A percentile compares a stretch with the other conserved stretches of the same genome.
phyloP scores from a whole-genome alignment of 2,888 invertebrate genomes.

The Tenthredo distinguenda region DNA sequence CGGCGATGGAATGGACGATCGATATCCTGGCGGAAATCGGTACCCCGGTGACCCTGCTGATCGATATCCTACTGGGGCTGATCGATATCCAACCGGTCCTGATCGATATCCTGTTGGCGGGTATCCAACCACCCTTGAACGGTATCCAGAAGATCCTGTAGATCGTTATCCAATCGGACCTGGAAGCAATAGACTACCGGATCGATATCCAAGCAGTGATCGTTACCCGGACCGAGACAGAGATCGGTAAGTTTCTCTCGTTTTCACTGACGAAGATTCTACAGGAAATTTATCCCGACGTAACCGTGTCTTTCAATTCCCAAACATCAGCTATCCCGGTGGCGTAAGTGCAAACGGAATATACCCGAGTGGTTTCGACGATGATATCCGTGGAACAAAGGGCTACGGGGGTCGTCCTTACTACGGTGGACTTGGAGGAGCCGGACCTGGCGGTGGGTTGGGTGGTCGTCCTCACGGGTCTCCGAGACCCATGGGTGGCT shows the following conservation, averaged over 20 bases:
- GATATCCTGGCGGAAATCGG: conserved; percentile 76
- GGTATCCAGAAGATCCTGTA: conserved; percentile 68
- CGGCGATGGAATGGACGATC: conserved; percentile 71
- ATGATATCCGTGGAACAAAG: conserved; percentile 70
- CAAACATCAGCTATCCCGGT: conserved; percentile 30
- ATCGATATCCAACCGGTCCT: conserved; percentile 73
- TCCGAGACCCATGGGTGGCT: conserved; percentile 63
- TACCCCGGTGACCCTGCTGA: conserved; percentile 74
- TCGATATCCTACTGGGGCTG: conserved; percentile 73
- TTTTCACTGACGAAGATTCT: neutral
- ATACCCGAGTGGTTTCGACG: conserved; percentile 64
- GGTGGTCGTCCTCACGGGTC: conserved; percentile 52
- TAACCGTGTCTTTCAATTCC: neutral
- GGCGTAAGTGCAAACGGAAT: conserved; percentile 56
- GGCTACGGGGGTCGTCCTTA: conserved; percentile 70
- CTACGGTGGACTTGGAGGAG: conserved; percentile 65
- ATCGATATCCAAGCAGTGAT: conserved; percentile 80
- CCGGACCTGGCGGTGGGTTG: conserved; percentile 64
- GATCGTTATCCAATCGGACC: conserved; percentile 72
- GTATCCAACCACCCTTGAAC: conserved; percentile 75
- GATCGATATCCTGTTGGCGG: conserved; percentile 77
- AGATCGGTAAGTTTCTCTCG: conserved; percentile 61
- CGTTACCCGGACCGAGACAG: conserved; percentile 79
- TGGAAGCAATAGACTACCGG: conserved; percentile 77
- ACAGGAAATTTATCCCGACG: neutral